These are phyloP conservation scores for Bathynomus jamesi DNA, from an alignment of 1,140 invertebrate species.

Conservation along the genomic window DNA sequence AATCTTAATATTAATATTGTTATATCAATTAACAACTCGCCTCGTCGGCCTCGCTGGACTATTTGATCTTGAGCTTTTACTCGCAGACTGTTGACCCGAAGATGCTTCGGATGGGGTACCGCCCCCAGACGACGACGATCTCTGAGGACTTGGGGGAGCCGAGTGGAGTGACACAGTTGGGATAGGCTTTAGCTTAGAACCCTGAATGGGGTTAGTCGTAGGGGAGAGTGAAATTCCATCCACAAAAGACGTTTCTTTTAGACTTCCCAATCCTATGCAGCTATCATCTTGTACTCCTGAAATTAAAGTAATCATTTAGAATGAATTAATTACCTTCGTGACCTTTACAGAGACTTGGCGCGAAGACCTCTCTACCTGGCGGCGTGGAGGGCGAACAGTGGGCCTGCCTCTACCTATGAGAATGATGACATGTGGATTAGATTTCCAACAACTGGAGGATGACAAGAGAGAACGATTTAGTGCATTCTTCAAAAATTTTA, in stretches of 20 bases:
- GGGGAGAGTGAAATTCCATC: not conserved
- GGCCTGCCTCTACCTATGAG: too few species aligned
- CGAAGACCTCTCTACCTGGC: too few species aligned
- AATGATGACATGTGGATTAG: too few species aligned
- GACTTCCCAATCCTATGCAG: not conserved
- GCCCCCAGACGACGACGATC: not conserved
- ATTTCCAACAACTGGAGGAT: too few species aligned
- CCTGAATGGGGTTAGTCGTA: not conserved
- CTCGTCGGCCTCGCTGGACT: not conserved
- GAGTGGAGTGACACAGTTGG: constrained; percentile 9
- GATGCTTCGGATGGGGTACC: not conserved
- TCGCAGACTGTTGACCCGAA: not conserved
- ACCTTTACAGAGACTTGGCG: too few species aligned
- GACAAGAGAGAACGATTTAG: too few species aligned
- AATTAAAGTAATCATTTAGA: not conserved
- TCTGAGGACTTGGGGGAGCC: constrained; percentile 28
- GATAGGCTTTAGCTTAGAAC: not conserved
- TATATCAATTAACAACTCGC: not conserved
- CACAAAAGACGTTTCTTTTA: not conserved
- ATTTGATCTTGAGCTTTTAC: not conserved
- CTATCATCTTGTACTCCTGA: not conserved
- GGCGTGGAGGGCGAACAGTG: too few species aligned
- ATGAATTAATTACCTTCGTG: too few species aligned
- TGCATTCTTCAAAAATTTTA: too few species aligned
- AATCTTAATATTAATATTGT: too few species aligned